Conservation (phyloP, 2,888 invertebrate genomes). For the Latheticus oryzae region DNA sequence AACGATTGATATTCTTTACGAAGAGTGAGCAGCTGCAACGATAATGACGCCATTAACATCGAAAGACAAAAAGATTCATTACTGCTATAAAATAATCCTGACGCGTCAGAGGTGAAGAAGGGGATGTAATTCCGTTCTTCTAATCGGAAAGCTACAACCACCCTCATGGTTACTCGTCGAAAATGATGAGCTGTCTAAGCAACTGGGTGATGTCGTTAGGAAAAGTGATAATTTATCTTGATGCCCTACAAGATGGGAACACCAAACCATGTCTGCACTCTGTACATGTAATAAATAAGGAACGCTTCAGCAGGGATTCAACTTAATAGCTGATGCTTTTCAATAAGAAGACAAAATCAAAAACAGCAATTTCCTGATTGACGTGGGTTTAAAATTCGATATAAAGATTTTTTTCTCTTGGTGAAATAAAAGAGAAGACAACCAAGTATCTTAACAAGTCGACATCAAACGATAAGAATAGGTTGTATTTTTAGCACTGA, state of each 20-base stretch:
- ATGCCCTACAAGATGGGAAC: slow-evolving; percentile 14
- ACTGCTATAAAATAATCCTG: slow-evolving; percentile 7
- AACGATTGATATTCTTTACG: no score
- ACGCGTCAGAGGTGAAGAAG: slow-evolving; percentile 3
- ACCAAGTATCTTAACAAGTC: no score
- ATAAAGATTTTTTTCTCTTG: no score
- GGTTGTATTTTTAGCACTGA: slow-evolving; percentile 6
- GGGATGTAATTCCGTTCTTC: slow-evolving; percentile 1
- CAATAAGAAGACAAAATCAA: no score
- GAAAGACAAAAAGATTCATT: slow-evolving; percentile 17
- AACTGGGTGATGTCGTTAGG: slow-evolving; percentile 17
- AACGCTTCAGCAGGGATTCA: neutral
- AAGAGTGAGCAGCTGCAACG: neutral
- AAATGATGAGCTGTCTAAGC: slow-evolving; percentile 25
- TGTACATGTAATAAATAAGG: slow-evolving; percentile 5
- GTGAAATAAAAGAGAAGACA: no score
- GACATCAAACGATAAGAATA: neutral
- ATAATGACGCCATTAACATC: slow-evolving; percentile 10
- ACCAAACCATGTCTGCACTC: slow-evolving; percentile 8
- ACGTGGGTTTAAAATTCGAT: no score
- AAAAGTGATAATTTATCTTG: slow-evolving; percentile 24
- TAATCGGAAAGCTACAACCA: slow-evolving; percentile 10
- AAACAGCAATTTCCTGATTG: no score
- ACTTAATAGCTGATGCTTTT: neutral
- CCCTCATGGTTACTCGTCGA: slow-evolving; percentile 16